Evolutionary conservation across 2,113 vertebrate genomes (phyloP).

Genomic region (Lepisosteus oculatus): DNA sequence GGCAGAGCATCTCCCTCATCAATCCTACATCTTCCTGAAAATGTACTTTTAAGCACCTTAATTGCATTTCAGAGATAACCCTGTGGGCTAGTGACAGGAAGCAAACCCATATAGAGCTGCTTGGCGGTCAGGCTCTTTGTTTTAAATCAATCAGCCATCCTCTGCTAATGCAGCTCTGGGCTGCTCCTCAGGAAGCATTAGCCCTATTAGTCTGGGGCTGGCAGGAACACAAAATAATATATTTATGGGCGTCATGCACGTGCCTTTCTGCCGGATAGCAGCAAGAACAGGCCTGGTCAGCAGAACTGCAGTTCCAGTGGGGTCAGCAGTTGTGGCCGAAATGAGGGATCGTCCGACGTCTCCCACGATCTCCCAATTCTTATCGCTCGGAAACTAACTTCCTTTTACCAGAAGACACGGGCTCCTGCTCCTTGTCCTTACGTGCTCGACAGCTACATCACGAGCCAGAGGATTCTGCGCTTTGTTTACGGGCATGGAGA

Average conservation of each 20-base stretch:
- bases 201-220: conserved; percentile 87
- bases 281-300: conserved; percentile 53
- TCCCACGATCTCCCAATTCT: neutral
- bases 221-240: conserved; percentile 81
- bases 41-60: conserved; percentile 95
- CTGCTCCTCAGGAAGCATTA: conserved; percentile 98
- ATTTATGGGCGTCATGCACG: conserved; percentile 73
- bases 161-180: conserved; percentile 91
- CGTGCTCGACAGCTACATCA: too few relatives aligned
- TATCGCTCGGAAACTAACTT: conserved; percentile 10
- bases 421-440: neutral
- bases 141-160: conserved; percentile 95
- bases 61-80: conserved; percentile 98
- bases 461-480: neutral
- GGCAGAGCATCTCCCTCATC: conserved; percentile 74
- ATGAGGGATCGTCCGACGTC: neutral
- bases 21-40: conserved; percentile 93
- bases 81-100: conserved; percentile 92
- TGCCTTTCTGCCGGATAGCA: conserved; percentile 48
- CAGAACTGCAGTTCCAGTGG: conserved; percentile 42
- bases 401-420: neutral
- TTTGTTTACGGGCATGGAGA: neutral
- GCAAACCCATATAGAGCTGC: conserved; percentile 77
- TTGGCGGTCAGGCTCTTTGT: conserved; percentile 79
- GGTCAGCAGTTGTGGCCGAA: conserved; percentile 23